Percentiles rank a stretch among this genome's conserved stretches.
These are phyloP conservation scores for Cyprinodon variegatus DNA, from an alignment of 2,113 vertebrate species.

Conservation along the genomic window DNA sequence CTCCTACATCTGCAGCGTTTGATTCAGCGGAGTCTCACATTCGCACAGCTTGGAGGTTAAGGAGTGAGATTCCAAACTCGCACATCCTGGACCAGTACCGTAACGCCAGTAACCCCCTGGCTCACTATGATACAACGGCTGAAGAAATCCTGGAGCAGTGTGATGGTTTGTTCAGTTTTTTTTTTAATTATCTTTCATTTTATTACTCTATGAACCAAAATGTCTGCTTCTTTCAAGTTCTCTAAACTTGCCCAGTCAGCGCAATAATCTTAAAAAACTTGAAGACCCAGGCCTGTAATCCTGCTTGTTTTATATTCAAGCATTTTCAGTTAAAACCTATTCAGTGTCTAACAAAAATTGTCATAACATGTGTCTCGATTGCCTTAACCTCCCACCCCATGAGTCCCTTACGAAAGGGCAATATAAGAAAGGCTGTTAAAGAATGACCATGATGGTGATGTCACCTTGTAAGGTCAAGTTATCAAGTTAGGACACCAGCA, in stretches of 20 bases:
- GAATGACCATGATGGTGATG: too few relatives aligned
- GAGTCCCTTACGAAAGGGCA: too few relatives aligned
- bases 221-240: not conserved
- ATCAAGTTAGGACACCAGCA: too few relatives aligned
- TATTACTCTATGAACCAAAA: not conserved
- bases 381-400: too few relatives aligned
- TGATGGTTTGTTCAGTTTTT: constrained; percentile 75
- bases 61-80: constrained; percentile 89
- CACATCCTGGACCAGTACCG: constrained; percentile 91
- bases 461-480: too few relatives aligned
- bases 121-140: constrained; percentile 90
- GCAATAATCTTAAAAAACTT: not conserved
- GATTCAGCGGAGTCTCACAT: constrained; percentile 92
- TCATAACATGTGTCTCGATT: too few relatives aligned
- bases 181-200: not conserved
- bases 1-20: constrained; percentile 87
- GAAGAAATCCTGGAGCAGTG: constrained; percentile 94
- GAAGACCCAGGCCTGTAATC: not conserved
- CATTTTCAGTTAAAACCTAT: not conserved
- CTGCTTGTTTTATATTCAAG: not conserved
- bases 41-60: constrained; percentile 87
- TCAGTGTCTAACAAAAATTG: too few relatives aligned
- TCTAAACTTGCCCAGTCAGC: not conserved
- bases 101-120: constrained; percentile 88
- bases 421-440: too few relatives aligned